phyloP scores from a whole-genome alignment of 1,140 invertebrate genomes.

The Aphaenogaster ashmeadi region DNA sequence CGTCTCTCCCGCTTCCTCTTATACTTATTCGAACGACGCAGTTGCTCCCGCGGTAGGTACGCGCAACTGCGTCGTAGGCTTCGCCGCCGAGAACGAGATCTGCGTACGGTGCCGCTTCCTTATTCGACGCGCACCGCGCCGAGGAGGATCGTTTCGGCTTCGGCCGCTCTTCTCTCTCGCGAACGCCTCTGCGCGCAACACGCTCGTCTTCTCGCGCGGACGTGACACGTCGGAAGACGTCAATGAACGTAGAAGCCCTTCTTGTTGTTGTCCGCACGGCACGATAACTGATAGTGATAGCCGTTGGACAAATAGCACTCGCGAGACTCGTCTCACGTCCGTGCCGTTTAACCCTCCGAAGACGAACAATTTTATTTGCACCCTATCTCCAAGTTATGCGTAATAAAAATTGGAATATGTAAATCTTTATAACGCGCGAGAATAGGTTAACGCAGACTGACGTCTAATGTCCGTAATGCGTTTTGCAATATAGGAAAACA shows the following conservation, averaged over 20 bases:
- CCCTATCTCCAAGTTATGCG: neutral
- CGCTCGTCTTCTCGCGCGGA: conserved; percentile 29
- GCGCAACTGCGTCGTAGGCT: conserved; percentile 76
- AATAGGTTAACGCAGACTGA: neutral
- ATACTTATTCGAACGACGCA: conserved; percentile 79
- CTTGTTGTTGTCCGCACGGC: conserved; percentile 1
- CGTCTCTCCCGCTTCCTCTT: conserved; percentile 53
- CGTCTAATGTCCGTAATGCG: neutral
- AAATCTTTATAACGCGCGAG: neutral
- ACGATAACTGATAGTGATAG: conserved; percentile 39
- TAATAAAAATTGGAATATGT: conserved; percentile 16
- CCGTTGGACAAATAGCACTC: conserved; percentile 34
- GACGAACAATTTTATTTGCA: conserved; percentile 17
- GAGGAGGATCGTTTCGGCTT: conserved; percentile 33
- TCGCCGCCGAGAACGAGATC: conserved; percentile 69
- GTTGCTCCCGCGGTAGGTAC: conserved; percentile 77
- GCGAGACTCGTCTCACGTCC: conserved; percentile 19
- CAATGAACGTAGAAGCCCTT: conserved; percentile 51
- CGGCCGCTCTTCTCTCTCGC: conserved; percentile 7
- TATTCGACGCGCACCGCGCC: conserved; percentile 63
- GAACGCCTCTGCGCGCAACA: neutral
- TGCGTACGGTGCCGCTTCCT: conserved; percentile 68
- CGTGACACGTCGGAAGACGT: conserved; percentile 55
- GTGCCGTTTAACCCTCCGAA: conserved; percentile 3
- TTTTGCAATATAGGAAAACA: neutral